Base-by-base conservation (phyloP, 1,140 invertebrate species). In the Plectrocnemia conspersa region DNA sequence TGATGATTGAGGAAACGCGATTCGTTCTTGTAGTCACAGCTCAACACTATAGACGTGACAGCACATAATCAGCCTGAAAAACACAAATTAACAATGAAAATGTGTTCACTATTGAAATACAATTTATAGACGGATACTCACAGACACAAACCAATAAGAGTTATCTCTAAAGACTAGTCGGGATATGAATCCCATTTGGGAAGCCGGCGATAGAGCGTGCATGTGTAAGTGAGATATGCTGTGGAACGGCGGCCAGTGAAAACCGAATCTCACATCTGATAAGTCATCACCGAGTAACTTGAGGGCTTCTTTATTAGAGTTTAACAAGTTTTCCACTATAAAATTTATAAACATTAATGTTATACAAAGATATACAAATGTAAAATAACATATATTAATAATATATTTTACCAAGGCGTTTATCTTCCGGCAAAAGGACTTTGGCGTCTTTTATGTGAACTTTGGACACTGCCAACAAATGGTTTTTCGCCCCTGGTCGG, bases 231-330 rank as follows among this genome's bases (percentile, higher is more conserved):
- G 93, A 42, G 74, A 68, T 0, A 97, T 79, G 5, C 83, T 83
- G 41, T 86, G 84, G 68, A 94, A 95, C 0, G 93, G 93, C 16
- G 93, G 91, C 85, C 89, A 89, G 66, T 96, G 92, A 68, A 93
- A 96, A 1, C 93, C 93, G 40, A 88, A 80, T 33, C 86, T 78
- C 2, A 75, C 74, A 63, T 84, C 80, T 2, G 70, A 64, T 2
- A 76, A 45, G 50, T 79, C 65, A 11, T 81, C 68, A 22, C 69
- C 72, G 19, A 83, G 29, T 11, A 52, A 18, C 25, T 49, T 59
- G 24, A 65, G 42, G 3, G 46, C 68, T 58, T 77, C 64, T 65
- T 82, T 71, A 2, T 78, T 78, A 24, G 77, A 75, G 7, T 70
- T 58, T 13, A 86, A 63, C 64, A 89, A 69, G 52, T 81, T 79